Evolutionary conservation across 2,888 invertebrate genomes (phyloP), one percentile per base, ranked within the genome.

Genomic region (Stenodema calcarata): DNA sequence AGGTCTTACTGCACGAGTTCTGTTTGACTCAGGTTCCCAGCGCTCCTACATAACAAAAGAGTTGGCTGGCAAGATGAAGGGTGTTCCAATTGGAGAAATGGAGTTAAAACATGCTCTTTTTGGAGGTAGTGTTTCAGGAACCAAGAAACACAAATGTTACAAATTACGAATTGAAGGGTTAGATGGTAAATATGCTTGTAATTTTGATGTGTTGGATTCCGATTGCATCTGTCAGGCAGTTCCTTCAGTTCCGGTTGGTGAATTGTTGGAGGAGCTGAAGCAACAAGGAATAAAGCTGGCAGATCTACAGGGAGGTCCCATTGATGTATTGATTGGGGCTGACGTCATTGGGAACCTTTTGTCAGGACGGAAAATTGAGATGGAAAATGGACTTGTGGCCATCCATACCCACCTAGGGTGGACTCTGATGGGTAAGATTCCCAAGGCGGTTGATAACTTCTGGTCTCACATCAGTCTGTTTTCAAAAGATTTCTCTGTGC

Each of bases 401-500:
- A 14, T 86, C 23, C 78, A 86, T 27, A 86, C 86, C 9, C n/a
- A 27, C 14, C 54, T 86, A 14, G 86, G 86, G 2, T 86, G 86
- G 86, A 86, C 86, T 27, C 28, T 86, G 42, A 86, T 86, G 86
- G 86, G 86, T 4, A 86, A 79, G 62, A 62, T 86, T 16, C 41
- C 76, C 7, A 3, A 44, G 14, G 18, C 54, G 12, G 35, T 2
- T 23, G 12, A 76, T 6, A 7, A 30, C 2, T 78, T 54, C 28
- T 79, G 11, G 75, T 27, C 84, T n/a, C 27, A 75, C 44, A 47
- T 84, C 14, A n/a, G n/a, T 16, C 27, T 84, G 16, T 44, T 73
- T 41, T 14, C 73, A 16, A 23, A n/a, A 11, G 28, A 73, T 16
- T 23, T 73, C 9, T 75, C 84, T 11, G 84, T 30, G 7, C 69